Percentiles rank a stretch among this genome's conserved stretches.
These are phyloP conservation scores for Illadopsis cleaveri DNA, from an alignment of 2,113 vertebrate genomes.

Conservation along the genomic window DNA sequence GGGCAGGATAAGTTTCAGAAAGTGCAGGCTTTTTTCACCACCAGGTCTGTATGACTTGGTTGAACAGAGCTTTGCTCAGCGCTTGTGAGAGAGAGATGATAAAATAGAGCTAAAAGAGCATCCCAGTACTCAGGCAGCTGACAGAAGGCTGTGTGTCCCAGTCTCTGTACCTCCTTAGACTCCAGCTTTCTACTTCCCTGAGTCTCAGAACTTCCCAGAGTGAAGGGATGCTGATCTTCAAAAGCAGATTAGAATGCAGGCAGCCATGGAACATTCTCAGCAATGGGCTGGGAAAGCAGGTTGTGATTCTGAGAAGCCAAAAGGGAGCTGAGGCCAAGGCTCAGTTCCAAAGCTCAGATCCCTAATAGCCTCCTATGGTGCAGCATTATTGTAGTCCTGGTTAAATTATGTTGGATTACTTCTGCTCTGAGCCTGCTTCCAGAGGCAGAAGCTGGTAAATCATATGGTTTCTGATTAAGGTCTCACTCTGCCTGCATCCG, in stretches of 20 bases:
- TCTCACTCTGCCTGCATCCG: background rate
- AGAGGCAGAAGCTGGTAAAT: conserved; percentile 33
- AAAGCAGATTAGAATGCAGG: background rate
- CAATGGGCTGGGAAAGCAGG: background rate
- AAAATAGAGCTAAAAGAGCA: background rate
- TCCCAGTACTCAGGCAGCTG: background rate
- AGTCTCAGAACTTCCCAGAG: background rate
- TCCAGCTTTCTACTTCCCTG: background rate
- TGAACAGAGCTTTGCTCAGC: background rate
- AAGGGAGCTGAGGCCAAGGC: background rate
- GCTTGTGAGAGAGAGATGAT: background rate
- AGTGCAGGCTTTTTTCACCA: background rate
- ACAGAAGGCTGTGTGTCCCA: background rate
- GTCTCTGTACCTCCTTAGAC: background rate
- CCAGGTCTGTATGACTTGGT: background rate
- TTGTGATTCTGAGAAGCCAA: background rate
- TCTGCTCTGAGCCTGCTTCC: conserved; percentile 6
- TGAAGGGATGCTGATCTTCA: background rate
- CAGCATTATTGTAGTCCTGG: background rate
- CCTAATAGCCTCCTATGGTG: background rate
- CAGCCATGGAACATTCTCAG: background rate
- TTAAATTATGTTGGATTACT: conserved; percentile 50
- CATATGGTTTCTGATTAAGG: background rate
- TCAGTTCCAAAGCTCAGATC: background rate
- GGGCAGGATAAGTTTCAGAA: background rate